phyloP scores from a whole-genome alignment of 2,888 invertebrate genomes.

The Clistopyga incitator region DNA sequence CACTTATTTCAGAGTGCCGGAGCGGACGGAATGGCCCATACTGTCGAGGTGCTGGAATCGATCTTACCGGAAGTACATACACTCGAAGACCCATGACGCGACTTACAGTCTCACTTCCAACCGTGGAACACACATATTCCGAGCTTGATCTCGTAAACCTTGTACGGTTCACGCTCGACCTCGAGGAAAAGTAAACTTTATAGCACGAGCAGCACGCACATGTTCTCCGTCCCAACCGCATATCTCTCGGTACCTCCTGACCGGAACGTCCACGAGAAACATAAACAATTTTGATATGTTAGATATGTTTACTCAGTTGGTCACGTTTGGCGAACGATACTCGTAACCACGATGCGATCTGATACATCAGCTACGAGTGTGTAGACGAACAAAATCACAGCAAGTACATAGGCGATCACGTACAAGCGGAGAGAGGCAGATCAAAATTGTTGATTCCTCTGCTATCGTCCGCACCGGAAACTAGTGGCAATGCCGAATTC shows the following conservation, averaged over 20 bases:
- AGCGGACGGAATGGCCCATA: slow-evolving; percentile 28
- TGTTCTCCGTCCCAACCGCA: slow-evolving; percentile 25
- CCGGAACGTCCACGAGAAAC: neutral
- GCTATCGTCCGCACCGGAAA: no score
- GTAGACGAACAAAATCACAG: no score
- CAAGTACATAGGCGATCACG: no score
- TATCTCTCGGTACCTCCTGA: neutral
- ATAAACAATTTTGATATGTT: slow-evolving; percentile 27
- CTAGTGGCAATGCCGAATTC: no score
- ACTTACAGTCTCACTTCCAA: slow-evolving; percentile 9
- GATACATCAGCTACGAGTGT: neutral
- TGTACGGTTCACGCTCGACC: neutral
- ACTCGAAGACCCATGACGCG: neutral
- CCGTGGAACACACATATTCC: slow-evolving; percentile 13
- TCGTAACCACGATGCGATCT: neutral
- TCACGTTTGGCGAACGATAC: neutral
- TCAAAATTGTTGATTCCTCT: no score
- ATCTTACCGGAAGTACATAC: slow-evolving; percentile 40
- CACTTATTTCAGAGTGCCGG: slow-evolving; percentile 58
- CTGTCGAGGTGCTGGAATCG: slow-evolving; percentile 34
- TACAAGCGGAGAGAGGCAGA: no score
- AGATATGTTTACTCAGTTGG: slow-evolving; percentile 10
- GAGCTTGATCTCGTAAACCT: slow-evolving; percentile 45
- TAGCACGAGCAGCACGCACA: slow-evolving; percentile 1
- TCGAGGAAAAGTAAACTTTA: slow-evolving; percentile 39